A percentile compares a stretch with the other conserved stretches of the same genome.
Evolutionary conservation across 2,888 invertebrate species (phyloP).

Genomic region (Balanococcus diminutus): DNA sequence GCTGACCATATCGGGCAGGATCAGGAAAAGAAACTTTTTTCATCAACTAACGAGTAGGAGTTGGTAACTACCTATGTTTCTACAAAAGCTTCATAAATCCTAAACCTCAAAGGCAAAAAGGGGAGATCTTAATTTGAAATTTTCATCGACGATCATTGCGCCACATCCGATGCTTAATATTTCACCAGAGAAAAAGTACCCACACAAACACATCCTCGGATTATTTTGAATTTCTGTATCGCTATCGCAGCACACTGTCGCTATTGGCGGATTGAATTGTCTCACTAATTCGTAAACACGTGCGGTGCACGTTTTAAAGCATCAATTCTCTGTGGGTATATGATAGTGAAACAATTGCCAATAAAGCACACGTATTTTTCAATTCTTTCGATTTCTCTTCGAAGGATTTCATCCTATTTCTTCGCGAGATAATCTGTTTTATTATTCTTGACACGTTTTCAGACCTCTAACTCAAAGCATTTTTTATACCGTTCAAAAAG

Average conservation of each 20-base stretch:
- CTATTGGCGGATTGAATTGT: neutral
- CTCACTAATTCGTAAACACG: conserved; percentile 1
- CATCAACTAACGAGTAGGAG: no score
- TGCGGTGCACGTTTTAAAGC: neutral
- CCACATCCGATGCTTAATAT: neutral
- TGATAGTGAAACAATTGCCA: conserved; percentile 20
- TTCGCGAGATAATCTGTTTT: no score
- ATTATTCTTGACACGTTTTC: neutral
- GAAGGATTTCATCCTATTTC: neutral
- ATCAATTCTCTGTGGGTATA: neutral
- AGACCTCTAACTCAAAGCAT: neutral
- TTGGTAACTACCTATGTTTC: no score
- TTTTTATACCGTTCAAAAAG: neutral
- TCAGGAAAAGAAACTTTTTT: no score
- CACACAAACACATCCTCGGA: neutral
- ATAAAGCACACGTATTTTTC: conserved; percentile 22
- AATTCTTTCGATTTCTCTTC: neutral
- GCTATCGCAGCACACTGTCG: neutral
- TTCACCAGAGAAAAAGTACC: neutral
- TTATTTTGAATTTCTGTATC: neutral
- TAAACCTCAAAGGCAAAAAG: neutral
- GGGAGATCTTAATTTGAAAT: neutral
- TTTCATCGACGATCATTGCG: neutral
- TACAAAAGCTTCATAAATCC: no score
- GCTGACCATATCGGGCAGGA: no score